Evolutionary conservation across 2,113 vertebrate genomes (phyloP), one percentile per base, ranked within the genome.

Genomic region (Pyrgilauda ruficollis): DNA sequence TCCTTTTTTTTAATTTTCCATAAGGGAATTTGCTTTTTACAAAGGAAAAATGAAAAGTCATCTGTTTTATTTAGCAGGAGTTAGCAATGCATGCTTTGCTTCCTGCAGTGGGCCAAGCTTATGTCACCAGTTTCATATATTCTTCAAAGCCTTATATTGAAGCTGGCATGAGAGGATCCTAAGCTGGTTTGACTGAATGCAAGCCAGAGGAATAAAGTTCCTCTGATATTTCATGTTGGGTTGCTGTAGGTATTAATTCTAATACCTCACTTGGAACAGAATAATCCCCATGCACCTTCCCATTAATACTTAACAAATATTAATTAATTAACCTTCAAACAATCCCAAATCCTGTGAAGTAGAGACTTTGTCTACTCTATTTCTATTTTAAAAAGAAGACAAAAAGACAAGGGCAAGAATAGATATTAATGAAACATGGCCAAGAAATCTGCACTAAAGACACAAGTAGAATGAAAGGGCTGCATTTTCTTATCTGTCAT

Each of bases 41-140:
- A 85, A 91, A 79, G 56, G 28, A 11, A 79, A 87, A 44, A 78
- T 78, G 44, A 93, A 53, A 92, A 93, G 37, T 85, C 11, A 84
- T 73, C 37, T 80, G 63, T 62, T 96, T 96, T 94, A 66, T 88
- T 92, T 89, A 97, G 86, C 68, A 89, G 70, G 66, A 86, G 28
- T 73, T 89, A 82, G 89, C 75, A 92, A 62, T 26, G 22, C 43
- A 44, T 21, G 17, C 70, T 76, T 64, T 95, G 30, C 70, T 90
- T 69, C 62, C 37, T 80, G 81, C 73, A 69, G 46, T 2, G 4
- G 55, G 89, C 87, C 86, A 92, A 58, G 49, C 13, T 90, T 80
- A 96, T 64, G 84, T 90, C 89, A 95, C 19, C 55, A 84, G 30
- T 18, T 87, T 79, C 62, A 47, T 39, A 24, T 61, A 68, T 47